phyloP scores from a whole-genome alignment of 2,797 vertebrate species.

The Gorsachius magnificus region DNA sequence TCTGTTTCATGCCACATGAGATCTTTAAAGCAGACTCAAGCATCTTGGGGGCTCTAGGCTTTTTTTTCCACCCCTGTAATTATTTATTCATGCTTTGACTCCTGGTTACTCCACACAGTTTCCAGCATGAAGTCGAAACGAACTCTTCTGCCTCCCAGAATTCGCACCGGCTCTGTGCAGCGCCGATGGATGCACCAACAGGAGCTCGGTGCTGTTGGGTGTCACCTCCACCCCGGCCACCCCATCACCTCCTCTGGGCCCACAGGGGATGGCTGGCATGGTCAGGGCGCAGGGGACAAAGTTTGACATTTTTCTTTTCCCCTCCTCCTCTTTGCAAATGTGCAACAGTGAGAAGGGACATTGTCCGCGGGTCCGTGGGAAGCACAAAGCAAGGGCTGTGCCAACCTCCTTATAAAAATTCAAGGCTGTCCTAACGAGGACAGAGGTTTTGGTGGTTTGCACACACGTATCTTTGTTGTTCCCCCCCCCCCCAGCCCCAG shows the following conservation, averaged over 20 bases:
- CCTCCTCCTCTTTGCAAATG: constrained; percentile 15
- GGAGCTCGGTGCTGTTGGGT: neutral
- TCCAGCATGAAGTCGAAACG: neutral
- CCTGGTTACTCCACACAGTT: neutral
- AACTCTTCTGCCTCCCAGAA: neutral
- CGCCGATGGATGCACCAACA: neutral
- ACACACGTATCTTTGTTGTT: constrained; percentile 23
- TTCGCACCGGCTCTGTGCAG: rapidly evolving
- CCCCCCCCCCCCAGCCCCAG: neutral
- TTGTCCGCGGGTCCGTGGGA: constrained; percentile 56
- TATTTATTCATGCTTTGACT: neutral
- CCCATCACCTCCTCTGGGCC: neutral
- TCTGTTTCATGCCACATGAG: neutral
- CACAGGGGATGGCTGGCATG: neutral
- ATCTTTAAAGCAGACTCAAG: neutral
- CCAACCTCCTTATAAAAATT: constrained; percentile 50
- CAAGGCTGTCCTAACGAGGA: neutral
- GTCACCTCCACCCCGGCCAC: neutral
- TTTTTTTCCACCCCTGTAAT: neutral
- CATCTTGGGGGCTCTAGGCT: neutral
- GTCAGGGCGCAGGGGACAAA: neutral
- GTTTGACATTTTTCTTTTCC: neutral
- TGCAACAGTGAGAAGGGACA: constrained; percentile 41
- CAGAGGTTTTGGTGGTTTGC: neutral
- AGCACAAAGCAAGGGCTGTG: constrained; percentile 62